Base-by-base conservation (phyloP, 2,797 vertebrate species). In the Garrulus glandarius region DNA sequence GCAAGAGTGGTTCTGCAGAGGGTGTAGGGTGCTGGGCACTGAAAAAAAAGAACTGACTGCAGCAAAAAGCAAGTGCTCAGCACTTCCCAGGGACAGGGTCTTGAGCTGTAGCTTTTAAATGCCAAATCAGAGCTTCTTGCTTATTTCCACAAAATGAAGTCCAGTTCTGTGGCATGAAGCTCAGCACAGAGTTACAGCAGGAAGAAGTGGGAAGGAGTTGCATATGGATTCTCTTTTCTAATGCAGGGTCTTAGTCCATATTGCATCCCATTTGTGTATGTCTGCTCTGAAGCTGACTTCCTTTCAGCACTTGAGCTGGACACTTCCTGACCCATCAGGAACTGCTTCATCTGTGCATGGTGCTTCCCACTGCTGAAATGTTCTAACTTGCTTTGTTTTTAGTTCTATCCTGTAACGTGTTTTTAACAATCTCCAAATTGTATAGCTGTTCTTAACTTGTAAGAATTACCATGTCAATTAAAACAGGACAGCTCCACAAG, bases 271-370 rank as follows among this genome's bases (percentile, higher is more conserved):
- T 57, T 79, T 82, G 37, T 43, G 8, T 60, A 9, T 27, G 16
- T 46, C 37, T 84, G 29, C 26, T 86, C 50, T 49, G 36, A 32
- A 50, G 26, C 32, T 61, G 29, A 22, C 32, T 63, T 88, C 8
- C 39, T 57, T 49, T 72, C 55, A 78, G 44, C 1, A 1, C 41
- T 18, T 56, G n/a, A 63, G 16, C 34, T 68, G 46, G 61, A 64
- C 3, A 1, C 19, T 56, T 86, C 22, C 60, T 70, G 46, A 32
- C 8, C 36, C 24, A 26, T 20, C 30, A 68, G 29, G 32, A 77
- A 8, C 32, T 0, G 0, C 44, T 79, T 77, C 14, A 10, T 7
- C 39, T 15, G 4, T 11, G 13, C 11, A 1, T 3, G 16, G 9
- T 19, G 39, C 55, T 90, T 64, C 72, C 68, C 56, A 16, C 34